A percentile compares a stretch with the other conserved stretches of the same genome.
Evolutionary conservation across 2,113 vertebrate species (phyloP).

Genomic region (Furnarius figulus): DNA sequence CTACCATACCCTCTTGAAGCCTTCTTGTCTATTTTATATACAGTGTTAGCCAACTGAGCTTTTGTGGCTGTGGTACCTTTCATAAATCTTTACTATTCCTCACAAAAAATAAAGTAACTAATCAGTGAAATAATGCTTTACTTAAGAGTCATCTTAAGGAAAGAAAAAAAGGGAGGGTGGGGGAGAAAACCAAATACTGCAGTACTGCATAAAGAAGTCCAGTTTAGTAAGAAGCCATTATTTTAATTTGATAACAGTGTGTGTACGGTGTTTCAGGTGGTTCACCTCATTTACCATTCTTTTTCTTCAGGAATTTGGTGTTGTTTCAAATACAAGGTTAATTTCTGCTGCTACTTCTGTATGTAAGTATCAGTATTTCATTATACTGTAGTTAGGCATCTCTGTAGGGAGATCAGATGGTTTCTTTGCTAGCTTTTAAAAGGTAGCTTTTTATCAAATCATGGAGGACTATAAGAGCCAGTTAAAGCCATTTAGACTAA

Average conservation of each 20-base stretch:
- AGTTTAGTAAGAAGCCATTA: not conserved
- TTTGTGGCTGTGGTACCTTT: not conserved
- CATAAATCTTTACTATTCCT: not conserved
- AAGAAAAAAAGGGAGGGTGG: not conserved
- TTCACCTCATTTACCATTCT: slow-evolving; percentile 24
- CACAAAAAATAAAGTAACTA: not conserved
- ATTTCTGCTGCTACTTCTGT: slow-evolving; percentile 99
- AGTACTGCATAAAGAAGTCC: not conserved
- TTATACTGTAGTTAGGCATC: not conserved
- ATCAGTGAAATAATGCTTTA: not conserved
- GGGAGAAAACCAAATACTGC: not conserved
- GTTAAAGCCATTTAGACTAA: not conserved
- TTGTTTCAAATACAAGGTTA: slow-evolving; percentile 97
- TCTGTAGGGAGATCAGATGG: not conserved
- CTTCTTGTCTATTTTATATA: not conserved
- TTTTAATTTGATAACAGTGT: not conserved
- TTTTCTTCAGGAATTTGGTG: slow-evolving; percentile 92
- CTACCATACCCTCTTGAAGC: not conserved
- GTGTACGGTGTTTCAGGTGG: not conserved
- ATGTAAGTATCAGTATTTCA: slow-evolving; percentile 84
- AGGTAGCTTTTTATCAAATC: not conserved
- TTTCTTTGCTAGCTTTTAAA: not conserved
- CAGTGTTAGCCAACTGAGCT: not conserved
- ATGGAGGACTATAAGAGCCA: not conserved
- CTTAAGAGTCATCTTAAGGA: not conserved